phyloP scores from a whole-genome alignment of 2,888 invertebrate species.

The Epinotia bilunana region DNA sequence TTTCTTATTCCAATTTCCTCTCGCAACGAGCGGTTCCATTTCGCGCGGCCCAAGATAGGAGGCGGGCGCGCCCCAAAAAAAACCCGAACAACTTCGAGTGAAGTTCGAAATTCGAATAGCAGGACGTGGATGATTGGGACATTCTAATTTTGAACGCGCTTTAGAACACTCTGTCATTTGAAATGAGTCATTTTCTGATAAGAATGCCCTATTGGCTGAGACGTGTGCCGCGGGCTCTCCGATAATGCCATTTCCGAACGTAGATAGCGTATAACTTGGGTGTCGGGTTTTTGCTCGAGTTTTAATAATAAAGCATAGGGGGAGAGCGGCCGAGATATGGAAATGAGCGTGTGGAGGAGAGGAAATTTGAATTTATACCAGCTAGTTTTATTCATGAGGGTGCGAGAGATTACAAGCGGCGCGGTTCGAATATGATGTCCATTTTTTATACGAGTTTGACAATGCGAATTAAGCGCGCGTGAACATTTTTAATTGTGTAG shows the following conservation, averaged over 20 bases:
- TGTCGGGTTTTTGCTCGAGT: slow-evolving; percentile 81
- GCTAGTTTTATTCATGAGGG: slow-evolving; percentile 82
- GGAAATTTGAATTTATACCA: slow-evolving; percentile 85
- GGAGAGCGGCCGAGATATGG: slow-evolving; percentile 79
- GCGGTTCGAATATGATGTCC: slow-evolving; percentile 38
- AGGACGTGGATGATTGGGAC: slow-evolving; percentile 56
- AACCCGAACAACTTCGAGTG: slow-evolving; percentile 45
- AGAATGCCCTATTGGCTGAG: slow-evolving; percentile 86
- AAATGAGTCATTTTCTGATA: slow-evolving; percentile 90
- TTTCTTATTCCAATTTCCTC: slow-evolving; percentile 91
- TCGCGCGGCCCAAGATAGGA: slow-evolving; percentile 63
- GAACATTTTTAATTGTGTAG: slow-evolving; percentile 44
- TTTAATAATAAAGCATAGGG: slow-evolving; percentile 82
- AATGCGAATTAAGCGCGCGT: slow-evolving; percentile 45
- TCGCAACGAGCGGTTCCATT: slow-evolving; percentile 71
- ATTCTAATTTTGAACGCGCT: slow-evolving; percentile 68
- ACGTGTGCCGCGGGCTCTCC: slow-evolving; percentile 79
- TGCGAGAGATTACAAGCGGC: slow-evolving; percentile 50
- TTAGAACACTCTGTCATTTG: slow-evolving; percentile 86
- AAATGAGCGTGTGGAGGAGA: slow-evolving; percentile 82
- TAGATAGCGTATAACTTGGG: slow-evolving; percentile 80
- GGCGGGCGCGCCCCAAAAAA: slow-evolving; percentile 49
- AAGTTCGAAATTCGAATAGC: slow-evolving; percentile 55
- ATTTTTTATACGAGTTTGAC: slow-evolving; percentile 42
- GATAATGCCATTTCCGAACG: slow-evolving; percentile 83